Conservation (phyloP, 2,888 invertebrate genomes). For the Agrilus mali region DNA sequence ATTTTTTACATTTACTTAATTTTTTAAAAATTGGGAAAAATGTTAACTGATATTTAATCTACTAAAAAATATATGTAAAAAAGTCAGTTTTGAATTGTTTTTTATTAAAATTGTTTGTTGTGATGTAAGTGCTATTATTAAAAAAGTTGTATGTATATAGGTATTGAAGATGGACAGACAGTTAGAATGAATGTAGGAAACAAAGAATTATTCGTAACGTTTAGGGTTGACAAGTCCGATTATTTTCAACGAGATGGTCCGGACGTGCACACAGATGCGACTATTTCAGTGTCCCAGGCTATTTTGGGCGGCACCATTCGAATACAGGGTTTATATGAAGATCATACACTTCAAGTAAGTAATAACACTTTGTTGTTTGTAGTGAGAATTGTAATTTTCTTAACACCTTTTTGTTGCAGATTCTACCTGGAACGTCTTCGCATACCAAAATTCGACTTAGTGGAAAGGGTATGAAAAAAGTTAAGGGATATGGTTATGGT, state of each 20-base stretch:
- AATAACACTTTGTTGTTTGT: neutral
- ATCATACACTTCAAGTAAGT: conserved; percentile 73
- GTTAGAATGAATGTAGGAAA: conserved; percentile 85
- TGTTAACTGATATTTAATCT: no score
- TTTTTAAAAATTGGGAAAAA: no score
- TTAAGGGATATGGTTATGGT: conserved; percentile 82
- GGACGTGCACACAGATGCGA: conserved; percentile 91
- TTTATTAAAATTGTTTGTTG: no score
- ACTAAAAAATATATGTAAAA: no score
- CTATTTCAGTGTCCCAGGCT: conserved; percentile 83
- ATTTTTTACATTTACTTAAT: no score
- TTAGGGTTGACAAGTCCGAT: conserved; percentile 77
- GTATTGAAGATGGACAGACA: conserved; percentile 95
- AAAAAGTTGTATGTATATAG: conserved; percentile 12
- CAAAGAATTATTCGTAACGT: conserved; percentile 88
- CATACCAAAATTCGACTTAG: conserved; percentile 74
- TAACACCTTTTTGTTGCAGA: conserved; percentile 36
- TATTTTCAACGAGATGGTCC: conserved; percentile 88
- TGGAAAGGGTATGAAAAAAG: conserved; percentile 86
- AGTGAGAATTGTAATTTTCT: neutral
- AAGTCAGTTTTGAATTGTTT: no score
- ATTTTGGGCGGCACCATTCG: conserved; percentile 85
- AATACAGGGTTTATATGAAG: conserved; percentile 90
- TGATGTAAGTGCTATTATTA: no score
- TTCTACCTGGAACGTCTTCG: conserved; percentile 86